These are phyloP conservation scores for Piaya cayana DNA, from an alignment of 2,113 vertebrate genomes.

Conservation along the genomic window DNA sequence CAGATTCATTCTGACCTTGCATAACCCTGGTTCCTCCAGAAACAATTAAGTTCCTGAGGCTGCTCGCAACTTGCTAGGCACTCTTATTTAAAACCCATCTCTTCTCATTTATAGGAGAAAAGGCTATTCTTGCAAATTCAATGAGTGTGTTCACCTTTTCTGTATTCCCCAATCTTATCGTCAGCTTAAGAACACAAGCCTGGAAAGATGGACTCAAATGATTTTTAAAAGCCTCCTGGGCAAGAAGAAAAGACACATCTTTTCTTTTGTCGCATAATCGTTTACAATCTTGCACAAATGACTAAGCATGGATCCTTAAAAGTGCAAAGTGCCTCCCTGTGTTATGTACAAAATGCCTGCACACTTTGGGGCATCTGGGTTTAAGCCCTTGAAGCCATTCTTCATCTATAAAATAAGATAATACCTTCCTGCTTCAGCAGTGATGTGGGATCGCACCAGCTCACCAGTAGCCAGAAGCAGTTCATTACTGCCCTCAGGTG, in stretches of 20 bases:
- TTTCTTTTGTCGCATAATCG: background rate
- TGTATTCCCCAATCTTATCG: background rate
- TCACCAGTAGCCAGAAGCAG: background rate
- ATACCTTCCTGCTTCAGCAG: background rate
- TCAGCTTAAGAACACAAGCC: background rate
- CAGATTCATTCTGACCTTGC: background rate
- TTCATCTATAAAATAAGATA: background rate
- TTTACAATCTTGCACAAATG: conserved; percentile 1
- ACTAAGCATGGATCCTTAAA: background rate
- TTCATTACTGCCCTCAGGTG: conserved; percentile 27
- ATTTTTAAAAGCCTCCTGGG: background rate
- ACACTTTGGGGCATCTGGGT: background rate
- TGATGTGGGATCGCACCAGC: background rate
- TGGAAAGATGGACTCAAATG: background rate
- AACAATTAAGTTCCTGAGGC: background rate
- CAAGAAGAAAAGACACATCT: background rate
- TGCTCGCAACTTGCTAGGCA: background rate
- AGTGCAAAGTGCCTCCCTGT: background rate
- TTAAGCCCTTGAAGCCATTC: conserved; percentile 10
- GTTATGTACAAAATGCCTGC: background rate
- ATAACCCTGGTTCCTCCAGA: background rate
- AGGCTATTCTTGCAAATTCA: background rate
- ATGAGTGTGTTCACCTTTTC: background rate
- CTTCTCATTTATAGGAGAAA: background rate
- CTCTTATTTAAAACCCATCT: background rate